Percentiles rank a stretch among this genome's conserved stretches.
Conservation (phyloP, 2,113 vertebrate genomes). For the Danionella cerebrum region DNA sequence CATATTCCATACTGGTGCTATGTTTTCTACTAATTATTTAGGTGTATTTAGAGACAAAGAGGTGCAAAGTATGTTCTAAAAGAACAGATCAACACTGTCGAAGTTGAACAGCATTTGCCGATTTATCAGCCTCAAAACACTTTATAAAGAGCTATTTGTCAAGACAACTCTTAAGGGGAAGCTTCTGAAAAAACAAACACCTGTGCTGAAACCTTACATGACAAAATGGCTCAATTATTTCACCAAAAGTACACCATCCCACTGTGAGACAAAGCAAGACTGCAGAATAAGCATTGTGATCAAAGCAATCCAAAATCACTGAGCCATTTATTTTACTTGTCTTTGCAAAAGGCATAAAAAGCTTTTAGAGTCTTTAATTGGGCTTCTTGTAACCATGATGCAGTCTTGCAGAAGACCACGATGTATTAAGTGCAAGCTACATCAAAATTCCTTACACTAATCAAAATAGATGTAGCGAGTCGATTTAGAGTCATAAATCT, state of each 20-base stretch:
- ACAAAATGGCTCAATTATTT: not conserved
- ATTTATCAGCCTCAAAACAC: too few relatives aligned
- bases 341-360: not conserved
- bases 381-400: constrained; percentile 25
- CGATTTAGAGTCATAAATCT: not conserved
- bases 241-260: not conserved
- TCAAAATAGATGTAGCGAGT: constrained; percentile 19
- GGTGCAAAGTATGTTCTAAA: too few relatives aligned
- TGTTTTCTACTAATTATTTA: too few relatives aligned
- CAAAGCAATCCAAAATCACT: constrained; percentile 4
- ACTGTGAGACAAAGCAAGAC: not conserved
- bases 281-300: not conserved
- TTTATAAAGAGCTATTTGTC: too few relatives aligned
- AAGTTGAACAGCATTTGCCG: too few relatives aligned
- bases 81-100: too few relatives aligned
- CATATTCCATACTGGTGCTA: too few relatives aligned
- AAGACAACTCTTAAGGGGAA: too few relatives aligned
- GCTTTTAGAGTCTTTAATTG: constrained; percentile 24
- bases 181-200: too few relatives aligned
- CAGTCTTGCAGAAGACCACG: constrained; percentile 8
- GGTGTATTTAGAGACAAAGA: too few relatives aligned
- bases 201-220: not conserved
- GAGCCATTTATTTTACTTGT: constrained; percentile 5
- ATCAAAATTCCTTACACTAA: constrained; percentile 4
- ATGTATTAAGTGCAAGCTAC: constrained; percentile 4